Conservation (phyloP, 2,888 invertebrate genomes). For the Metallyticus violacea region DNA sequence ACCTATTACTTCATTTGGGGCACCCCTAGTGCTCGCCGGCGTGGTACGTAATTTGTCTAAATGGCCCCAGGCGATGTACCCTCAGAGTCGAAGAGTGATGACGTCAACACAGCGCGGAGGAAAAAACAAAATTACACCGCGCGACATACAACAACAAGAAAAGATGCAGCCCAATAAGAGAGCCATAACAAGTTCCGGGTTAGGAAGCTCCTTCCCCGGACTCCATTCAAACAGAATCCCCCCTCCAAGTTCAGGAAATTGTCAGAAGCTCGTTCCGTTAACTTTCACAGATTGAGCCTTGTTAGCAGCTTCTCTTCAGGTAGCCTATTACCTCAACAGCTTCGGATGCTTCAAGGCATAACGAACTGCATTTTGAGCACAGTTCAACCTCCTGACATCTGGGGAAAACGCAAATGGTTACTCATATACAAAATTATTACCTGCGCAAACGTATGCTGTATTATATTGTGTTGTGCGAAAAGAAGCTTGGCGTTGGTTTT, state of each 20-base stretch:
- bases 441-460: too few relatives aligned
- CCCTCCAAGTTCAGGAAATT: not conserved
- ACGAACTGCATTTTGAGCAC: not conserved
- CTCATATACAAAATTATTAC: too few relatives aligned
- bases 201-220: not conserved
- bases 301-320: not conserved
- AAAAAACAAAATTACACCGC: not conserved
- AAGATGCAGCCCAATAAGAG: not conserved
- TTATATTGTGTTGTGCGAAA: too few relatives aligned
- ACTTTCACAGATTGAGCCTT: not conserved
- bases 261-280: not conserved
- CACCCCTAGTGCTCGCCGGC: not conserved
- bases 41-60: not conserved
- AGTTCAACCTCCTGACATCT: not conserved
- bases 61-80: not conserved
- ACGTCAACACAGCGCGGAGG: not conserved
- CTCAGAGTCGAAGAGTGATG: too few relatives aligned
- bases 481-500: too few relatives aligned
- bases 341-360: not conserved
- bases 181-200: not conserved
- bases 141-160: not conserved
- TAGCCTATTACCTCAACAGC: not conserved
- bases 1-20: too few relatives aligned
- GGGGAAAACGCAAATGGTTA: not conserved
- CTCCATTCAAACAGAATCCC: not conserved